Percentiles rank a stretch among this genome's conserved stretches.
Conservation (phyloP, 2,113 vertebrate genomes). For the Polypterus senegalus region DNA sequence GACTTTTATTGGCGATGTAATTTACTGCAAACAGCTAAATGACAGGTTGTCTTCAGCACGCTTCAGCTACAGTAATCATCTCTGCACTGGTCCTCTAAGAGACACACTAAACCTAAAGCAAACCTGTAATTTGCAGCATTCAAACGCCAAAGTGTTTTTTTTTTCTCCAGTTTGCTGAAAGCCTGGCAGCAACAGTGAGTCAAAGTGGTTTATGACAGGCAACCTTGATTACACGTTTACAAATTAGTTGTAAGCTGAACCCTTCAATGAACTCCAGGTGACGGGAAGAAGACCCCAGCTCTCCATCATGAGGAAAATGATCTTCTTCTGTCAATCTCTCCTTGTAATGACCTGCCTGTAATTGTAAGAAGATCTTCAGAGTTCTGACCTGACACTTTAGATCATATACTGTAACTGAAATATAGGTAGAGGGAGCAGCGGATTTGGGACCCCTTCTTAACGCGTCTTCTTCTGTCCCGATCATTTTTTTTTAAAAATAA, state of each 20-base stretch:
- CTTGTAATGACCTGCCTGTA: conserved; percentile 64
- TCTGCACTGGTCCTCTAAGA: background rate
- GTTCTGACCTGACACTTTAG: conserved; percentile 57
- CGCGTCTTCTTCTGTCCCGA: too few relatives aligned
- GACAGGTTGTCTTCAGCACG: background rate
- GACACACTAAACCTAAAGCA: background rate
- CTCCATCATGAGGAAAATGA: conserved; percentile 63
- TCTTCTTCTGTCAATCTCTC: conserved; percentile 56
- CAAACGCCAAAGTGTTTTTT: background rate
- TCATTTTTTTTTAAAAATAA: too few relatives aligned
- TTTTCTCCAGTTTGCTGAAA: background rate
- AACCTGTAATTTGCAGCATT: conserved; percentile 1
- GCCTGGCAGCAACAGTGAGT: background rate
- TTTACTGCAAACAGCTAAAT: background rate
- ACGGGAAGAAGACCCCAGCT: conserved; percentile 54
- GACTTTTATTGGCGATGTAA: too few relatives aligned
- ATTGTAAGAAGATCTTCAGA: conserved; percentile 61
- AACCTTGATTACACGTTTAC: conserved; percentile 13
- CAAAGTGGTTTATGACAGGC: background rate
- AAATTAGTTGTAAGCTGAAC: conserved; percentile 42
- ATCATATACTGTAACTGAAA: conserved; percentile 65
- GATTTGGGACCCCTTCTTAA: too few relatives aligned
- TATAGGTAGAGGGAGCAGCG: conserved; percentile 36
- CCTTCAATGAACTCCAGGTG: conserved; percentile 58
- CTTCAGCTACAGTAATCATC: background rate